These are phyloP conservation scores for Gopherus evgoodei DNA, from an alignment of 2,113 vertebrate species.

Conservation along the genomic window DNA sequence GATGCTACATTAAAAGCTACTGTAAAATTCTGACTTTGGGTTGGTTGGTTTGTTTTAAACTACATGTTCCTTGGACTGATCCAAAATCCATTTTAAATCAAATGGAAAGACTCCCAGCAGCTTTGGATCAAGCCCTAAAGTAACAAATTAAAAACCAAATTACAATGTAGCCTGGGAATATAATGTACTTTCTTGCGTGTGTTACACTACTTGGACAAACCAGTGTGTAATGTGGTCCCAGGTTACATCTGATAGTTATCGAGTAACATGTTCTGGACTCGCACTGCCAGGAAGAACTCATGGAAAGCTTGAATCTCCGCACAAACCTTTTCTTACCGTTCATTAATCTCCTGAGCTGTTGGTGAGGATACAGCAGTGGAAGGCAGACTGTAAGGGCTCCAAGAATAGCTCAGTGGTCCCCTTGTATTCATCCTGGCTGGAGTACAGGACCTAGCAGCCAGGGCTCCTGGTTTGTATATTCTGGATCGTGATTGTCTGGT, in stretches of 20 bases:
- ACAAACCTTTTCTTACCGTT: background rate
- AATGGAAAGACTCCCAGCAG: background rate
- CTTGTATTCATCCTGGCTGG: background rate
- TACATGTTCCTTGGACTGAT: background rate
- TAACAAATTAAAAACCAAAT: background rate
- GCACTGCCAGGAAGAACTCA: background rate
- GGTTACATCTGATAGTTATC: background rate
- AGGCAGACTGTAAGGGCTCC: constrained; percentile 30
- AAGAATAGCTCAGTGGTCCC: background rate
- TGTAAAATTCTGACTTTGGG: background rate
- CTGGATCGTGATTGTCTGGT: background rate
- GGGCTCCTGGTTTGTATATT: background rate
- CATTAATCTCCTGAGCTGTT: constrained; percentile 12
- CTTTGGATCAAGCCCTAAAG: background rate
- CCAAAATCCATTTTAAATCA: background rate
- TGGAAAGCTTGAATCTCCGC: background rate
- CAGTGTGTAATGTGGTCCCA: background rate
- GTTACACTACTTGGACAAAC: background rate
- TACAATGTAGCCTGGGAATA: background rate
- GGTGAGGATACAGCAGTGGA: background rate
- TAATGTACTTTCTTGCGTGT: background rate
- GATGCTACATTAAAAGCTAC: background rate
- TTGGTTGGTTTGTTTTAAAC: background rate
- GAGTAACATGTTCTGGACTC: background rate
- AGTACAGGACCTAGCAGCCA: background rate